Conservation (phyloP, 2,888 invertebrate genomes). For the Autographa pulchrina region DNA sequence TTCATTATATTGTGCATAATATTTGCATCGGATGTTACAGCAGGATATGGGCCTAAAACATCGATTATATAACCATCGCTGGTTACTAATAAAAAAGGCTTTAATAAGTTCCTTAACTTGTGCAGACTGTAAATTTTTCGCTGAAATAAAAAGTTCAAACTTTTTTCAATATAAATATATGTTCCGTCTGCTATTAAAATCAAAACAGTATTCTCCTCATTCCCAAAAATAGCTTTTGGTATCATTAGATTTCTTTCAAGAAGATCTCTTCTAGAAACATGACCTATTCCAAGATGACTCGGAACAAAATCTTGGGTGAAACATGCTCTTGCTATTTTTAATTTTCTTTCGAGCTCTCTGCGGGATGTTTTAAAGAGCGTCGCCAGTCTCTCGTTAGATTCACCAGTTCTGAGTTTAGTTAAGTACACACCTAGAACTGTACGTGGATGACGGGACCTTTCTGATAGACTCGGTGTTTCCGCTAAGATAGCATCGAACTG, state of each 20-base stretch:
- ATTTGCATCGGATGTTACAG: slow-evolving; percentile 31
- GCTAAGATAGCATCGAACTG: slow-evolving; percentile 24
- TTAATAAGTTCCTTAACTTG: slow-evolving; percentile 17
- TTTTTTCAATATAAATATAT: slow-evolving; percentile 39
- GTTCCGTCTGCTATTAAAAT: slow-evolving; percentile 26
- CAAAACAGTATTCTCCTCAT: slow-evolving; percentile 20
- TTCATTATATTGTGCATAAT: slow-evolving; percentile 27
- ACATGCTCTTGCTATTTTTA: slow-evolving; percentile 24
- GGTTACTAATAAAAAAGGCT: slow-evolving; percentile 25
- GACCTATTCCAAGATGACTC: slow-evolving; percentile 25
- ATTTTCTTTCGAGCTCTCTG: slow-evolving; percentile 21
- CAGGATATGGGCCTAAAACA: slow-evolving; percentile 26
- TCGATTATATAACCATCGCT: slow-evolving; percentile 35
- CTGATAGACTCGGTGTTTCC: slow-evolving; percentile 23
- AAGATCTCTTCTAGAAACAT: slow-evolving; percentile 26
- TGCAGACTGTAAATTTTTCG: slow-evolving; percentile 24
- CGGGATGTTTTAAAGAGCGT: slow-evolving; percentile 29
- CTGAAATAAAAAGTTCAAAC: slow-evolving; percentile 28
- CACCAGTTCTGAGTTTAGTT: slow-evolving; percentile 32
- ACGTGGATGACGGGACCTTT: slow-evolving; percentile 23
- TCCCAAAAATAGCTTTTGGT: slow-evolving; percentile 35
- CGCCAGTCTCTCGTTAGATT: slow-evolving; percentile 33
- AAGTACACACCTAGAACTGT: slow-evolving; percentile 19
- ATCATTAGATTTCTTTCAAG: slow-evolving; percentile 27
- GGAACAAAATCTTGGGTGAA: slow-evolving; percentile 29